A percentile compares a stretch with the other conserved stretches of the same genome.
These are phyloP conservation scores for Dyspetes luteomarginatus DNA, from an alignment of 2,888 invertebrate species.

Conservation along the genomic window DNA sequence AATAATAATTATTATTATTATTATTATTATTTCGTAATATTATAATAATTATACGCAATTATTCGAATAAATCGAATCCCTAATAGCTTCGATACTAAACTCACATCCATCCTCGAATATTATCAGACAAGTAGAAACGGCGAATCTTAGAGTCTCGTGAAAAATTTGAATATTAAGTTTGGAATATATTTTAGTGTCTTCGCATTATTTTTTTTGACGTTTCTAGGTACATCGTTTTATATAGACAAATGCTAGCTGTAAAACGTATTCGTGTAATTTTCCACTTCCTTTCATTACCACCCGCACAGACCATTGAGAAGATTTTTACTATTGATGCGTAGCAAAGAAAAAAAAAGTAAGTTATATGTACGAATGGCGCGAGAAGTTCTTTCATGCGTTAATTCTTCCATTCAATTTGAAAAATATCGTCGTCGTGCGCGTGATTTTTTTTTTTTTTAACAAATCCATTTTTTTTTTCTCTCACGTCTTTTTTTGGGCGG, in stretches of 20 bases:
- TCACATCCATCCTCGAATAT: too few species aligned
- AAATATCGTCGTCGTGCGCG: constrained; percentile 25
- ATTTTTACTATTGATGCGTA: constrained; percentile 50
- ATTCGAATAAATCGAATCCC: too few species aligned
- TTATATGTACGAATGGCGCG: not conserved
- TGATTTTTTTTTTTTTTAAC: constrained; percentile 8
- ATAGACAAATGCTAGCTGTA: not conserved
- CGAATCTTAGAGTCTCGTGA: not conserved
- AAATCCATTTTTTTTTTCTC: not conserved
- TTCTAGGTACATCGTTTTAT: not conserved
- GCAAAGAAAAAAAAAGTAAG: constrained; percentile 1
- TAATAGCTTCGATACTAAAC: too few species aligned
- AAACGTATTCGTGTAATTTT: constrained; percentile 35
- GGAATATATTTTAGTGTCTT: not conserved
- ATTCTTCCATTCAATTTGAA: constrained; percentile 60
- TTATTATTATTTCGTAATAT: too few species aligned
- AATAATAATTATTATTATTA: too few species aligned
- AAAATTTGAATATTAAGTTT: not conserved
- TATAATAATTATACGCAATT: too few species aligned
- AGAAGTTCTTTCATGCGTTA: not conserved
- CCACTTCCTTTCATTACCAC: constrained; percentile 53
- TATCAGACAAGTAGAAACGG: not conserved
- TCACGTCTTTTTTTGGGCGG: not conserved
- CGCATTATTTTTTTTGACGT: not conserved
- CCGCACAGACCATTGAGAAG: constrained; percentile 34